Evolutionary conservation across 2,888 invertebrate genomes (phyloP).

Genomic region (Apocheima hispidaria): DNA sequence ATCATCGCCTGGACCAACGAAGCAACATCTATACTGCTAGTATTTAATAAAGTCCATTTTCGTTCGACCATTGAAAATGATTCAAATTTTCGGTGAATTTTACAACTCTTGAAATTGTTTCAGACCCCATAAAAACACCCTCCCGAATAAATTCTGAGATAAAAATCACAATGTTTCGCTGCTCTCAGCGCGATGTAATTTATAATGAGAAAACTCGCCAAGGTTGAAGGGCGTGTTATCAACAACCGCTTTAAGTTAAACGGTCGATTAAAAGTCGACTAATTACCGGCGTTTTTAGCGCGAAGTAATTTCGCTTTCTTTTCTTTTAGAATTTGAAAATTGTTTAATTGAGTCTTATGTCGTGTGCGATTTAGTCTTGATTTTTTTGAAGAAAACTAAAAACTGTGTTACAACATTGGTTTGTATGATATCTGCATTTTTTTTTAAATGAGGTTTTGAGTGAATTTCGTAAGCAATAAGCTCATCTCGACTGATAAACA

Average conservation of each 20-base stretch:
- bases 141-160: slow-evolving; percentile 4
- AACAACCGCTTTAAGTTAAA: slow-evolving; percentile 35
- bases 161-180: slow-evolving; percentile 18
- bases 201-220: slow-evolving; percentile 32
- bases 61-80: neutral
- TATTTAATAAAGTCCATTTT: neutral
- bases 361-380: slow-evolving; percentile 35
- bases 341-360: slow-evolving; percentile 44
- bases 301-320: slow-evolving; percentile 26
- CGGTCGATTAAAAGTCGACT: slow-evolving; percentile 44
- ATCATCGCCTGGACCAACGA: no score
- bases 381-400: neutral
- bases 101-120: slow-evolving; percentile 7
- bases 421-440: no score
- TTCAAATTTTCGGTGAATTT: neutral
- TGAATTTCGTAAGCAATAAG: no score
- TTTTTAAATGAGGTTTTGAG: no score
- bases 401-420: neutral
- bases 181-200: slow-evolving; percentile 9
- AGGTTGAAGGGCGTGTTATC: slow-evolving; percentile 36
- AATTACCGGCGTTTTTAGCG: slow-evolving; percentile 46
- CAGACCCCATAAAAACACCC: slow-evolving; percentile 5
- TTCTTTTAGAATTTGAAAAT: slow-evolving; percentile 39
- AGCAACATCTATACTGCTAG: no score
- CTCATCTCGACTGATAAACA: no score